phyloP scores from a whole-genome alignment of 2,888 invertebrate genomes.

The Eurytoma californica region DNA sequence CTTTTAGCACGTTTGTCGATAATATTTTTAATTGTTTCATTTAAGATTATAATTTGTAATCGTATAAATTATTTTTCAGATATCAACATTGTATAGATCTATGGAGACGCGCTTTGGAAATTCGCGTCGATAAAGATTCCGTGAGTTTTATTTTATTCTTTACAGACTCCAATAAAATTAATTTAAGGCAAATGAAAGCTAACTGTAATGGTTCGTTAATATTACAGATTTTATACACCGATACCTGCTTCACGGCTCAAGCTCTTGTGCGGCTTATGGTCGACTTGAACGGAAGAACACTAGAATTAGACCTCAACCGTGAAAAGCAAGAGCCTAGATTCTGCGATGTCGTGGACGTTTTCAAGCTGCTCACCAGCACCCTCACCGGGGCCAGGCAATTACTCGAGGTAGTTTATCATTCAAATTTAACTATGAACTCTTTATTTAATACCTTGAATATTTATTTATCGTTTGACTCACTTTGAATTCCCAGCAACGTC shows the following conservation, averaged over 20 bases:
- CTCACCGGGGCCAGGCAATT: slow-evolving; percentile 76
- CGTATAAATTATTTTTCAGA: slow-evolving; percentile 59
- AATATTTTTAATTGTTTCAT: too few relatives aligned
- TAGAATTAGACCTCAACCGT: slow-evolving; percentile 75
- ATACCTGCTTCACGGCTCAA: slow-evolving; percentile 91
- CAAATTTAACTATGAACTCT: neutral
- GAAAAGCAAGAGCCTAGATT: slow-evolving; percentile 79
- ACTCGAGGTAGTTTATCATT: slow-evolving; percentile 70
- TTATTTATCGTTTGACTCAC: neutral
- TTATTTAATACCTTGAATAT: neutral
- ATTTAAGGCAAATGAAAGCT: neutral
- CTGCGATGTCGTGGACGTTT: slow-evolving; percentile 83
- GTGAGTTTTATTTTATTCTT: slow-evolving; percentile 72
- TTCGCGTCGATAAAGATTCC: slow-evolving; percentile 87
- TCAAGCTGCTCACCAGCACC: slow-evolving; percentile 81
- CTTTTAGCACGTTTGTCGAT: too few relatives aligned
- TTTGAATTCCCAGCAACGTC: slow-evolving; percentile 77
- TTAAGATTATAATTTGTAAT: too few relatives aligned
- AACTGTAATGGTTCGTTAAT: slow-evolving; percentile 1
- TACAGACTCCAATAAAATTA: neutral
- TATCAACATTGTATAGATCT: slow-evolving; percentile 91
- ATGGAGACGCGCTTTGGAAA: slow-evolving; percentile 89
- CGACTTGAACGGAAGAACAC: slow-evolving; percentile 81
- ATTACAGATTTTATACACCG: slow-evolving; percentile 78
- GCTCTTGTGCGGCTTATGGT: slow-evolving; percentile 90